Percentiles rank a stretch among this genome's conserved stretches.
Evolutionary conservation across 2,888 invertebrate species (phyloP).

Genomic region (Rhagonycha fulva): DNA sequence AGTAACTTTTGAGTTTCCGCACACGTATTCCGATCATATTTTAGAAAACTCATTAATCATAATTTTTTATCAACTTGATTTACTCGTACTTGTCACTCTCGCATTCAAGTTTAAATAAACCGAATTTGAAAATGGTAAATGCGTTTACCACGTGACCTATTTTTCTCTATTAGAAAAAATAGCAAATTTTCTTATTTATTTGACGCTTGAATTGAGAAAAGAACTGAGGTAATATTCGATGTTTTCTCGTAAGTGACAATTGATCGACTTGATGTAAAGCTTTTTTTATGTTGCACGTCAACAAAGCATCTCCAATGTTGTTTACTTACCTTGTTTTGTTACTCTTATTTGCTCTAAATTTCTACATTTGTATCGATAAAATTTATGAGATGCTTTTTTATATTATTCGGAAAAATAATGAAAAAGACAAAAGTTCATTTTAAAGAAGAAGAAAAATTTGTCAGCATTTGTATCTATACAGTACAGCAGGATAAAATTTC

Average conservation of each 20-base stretch:
- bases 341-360: background rate
- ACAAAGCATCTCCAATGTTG: background rate
- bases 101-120: background rate
- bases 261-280: background rate
- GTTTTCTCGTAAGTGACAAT: background rate
- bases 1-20: background rate
- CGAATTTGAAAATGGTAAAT: background rate
- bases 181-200: background rate
- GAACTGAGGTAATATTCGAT: background rate
- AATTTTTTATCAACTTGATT: background rate
- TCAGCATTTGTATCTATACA: no score
- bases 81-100: background rate
- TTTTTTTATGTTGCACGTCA: background rate
- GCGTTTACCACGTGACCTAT: background rate
- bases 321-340: background rate
- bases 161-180: background rate
- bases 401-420: background rate
- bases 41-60: background rate
- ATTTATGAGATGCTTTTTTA: background rate
- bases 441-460: no score
- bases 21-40: background rate
- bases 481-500: no score
- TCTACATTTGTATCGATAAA: background rate
- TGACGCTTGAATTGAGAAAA: background rate
- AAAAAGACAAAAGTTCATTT: background rate